Evolutionary conservation across 2,797 vertebrate species (phyloP), one percentile per base, ranked within the genome.

Genomic region (Parauchenoglanis punctatus): DNA sequence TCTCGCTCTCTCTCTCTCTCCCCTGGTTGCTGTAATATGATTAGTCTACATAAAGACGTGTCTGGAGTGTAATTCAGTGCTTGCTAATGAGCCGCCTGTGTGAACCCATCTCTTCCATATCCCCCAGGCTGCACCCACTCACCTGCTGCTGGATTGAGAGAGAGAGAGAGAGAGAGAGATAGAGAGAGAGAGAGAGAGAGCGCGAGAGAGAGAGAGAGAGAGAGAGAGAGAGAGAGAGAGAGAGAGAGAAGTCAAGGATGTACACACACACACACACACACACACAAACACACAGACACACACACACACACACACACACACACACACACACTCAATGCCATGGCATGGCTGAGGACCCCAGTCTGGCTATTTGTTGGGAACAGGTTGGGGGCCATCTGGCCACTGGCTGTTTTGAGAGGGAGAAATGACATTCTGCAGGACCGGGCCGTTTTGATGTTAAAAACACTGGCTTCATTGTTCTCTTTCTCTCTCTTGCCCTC

Each of bases 61-160:
- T 96, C 97, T 96, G 95, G 95, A 96, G 97, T 96, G 94, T 97
- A 96, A 96, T 96, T 96, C 91, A 95, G 94, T 96, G 96, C 94
- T 96, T 95, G 93, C 96, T 98, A 97, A 97, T 97, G 97, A 96
- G 95, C 93, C 93, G 84, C 93, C 94, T 94, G 95, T 94, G 94
- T 96, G 95, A 96, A 96, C 95, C 93, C 92, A 91, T 89, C 89
- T 90, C 89, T 87, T 91, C 89, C 88, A 81, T 88, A 87, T 91
- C 94, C 91, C 93, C 92, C 91, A 88, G 93, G 94, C 93, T 93
- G 93, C 94, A 93, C 91, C 88, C 92, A 91, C 91, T 89, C 92
- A 91, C 90, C 91, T 89, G 94, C 93, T 94, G 93, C 94, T 94
- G 92, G 85, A 88, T 58, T 83, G 56, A 81, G 65, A 87, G 54